Evolutionary conservation across 2,113 vertebrate genomes (phyloP).

Genomic region (Rhinolophus sinicus): DNA sequence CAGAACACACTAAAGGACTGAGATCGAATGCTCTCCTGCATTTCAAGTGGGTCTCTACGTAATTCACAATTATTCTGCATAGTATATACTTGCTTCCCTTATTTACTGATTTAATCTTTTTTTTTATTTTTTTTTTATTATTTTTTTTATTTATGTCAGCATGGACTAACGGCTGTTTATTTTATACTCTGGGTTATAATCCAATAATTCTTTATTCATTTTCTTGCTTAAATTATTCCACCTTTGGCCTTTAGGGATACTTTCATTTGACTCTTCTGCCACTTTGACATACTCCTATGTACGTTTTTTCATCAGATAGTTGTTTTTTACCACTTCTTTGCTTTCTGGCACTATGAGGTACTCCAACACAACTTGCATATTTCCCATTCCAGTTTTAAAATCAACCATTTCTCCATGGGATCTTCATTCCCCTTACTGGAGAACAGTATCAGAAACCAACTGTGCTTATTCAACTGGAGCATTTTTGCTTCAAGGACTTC

Average conservation of each 20-base stretch:
- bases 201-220: neutral
- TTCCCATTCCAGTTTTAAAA: neutral
- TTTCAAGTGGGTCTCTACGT: neutral
- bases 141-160: neutral
- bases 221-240: neutral
- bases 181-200: neutral
- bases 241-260: neutral
- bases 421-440: neutral
- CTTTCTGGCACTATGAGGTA: neutral
- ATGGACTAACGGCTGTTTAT: neutral
- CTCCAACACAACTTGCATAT: neutral
- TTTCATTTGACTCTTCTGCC: neutral
- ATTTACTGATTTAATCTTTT: neutral
- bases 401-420: neutral
- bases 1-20: neutral
- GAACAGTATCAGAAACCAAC: neutral
- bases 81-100: neutral
- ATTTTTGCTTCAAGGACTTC: neutral
- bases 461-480: neutral
- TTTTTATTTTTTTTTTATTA: too few species aligned
- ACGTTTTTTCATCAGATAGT: neutral
- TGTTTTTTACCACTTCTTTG: neutral
- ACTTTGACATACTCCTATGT: neutral
- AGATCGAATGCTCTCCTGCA: neutral
- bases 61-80: neutral